Evolutionary conservation across 2,113 vertebrate genomes (phyloP).

Genomic region (Setophaga petechia): DNA sequence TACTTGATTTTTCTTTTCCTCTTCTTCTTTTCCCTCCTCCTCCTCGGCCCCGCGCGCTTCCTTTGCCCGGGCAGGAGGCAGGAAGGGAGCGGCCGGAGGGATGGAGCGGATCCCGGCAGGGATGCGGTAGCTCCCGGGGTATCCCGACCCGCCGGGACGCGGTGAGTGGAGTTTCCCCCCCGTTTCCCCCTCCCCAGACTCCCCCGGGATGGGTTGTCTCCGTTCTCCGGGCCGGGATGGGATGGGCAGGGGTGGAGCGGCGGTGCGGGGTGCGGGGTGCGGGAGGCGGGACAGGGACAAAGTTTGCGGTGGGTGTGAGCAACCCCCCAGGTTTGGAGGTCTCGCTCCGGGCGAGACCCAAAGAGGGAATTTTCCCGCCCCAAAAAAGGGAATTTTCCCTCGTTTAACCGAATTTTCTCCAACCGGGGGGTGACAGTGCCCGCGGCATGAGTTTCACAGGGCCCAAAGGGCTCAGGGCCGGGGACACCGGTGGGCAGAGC

Average conservation of each 20-base stretch:
- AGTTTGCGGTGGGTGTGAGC: fast-evolving
- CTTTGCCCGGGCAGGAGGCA: background rate
- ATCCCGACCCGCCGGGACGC: background rate
- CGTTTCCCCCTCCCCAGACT: background rate
- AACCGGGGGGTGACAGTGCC: fast-evolving
- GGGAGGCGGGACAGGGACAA: background rate
- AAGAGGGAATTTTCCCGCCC: background rate
- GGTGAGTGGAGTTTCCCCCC: background rate
- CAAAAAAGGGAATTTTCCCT: background rate
- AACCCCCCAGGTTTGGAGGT: fast-evolving
- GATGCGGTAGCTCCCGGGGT: background rate
- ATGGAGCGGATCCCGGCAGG: background rate
- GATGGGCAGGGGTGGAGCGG: background rate
- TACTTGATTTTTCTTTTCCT: background rate
- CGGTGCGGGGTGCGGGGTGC: background rate
- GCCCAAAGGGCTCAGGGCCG: background rate
- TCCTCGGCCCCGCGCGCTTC: background rate
- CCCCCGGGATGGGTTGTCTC: background rate
- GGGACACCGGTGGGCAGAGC: background rate
- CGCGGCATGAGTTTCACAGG: background rate
- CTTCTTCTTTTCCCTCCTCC: background rate
- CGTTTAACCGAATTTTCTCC: background rate
- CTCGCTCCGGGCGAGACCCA: background rate
- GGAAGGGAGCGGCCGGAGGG: background rate
- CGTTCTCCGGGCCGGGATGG: background rate